Base-by-base conservation (phyloP, 2,888 invertebrate species). In the Dione vanillae region DNA sequence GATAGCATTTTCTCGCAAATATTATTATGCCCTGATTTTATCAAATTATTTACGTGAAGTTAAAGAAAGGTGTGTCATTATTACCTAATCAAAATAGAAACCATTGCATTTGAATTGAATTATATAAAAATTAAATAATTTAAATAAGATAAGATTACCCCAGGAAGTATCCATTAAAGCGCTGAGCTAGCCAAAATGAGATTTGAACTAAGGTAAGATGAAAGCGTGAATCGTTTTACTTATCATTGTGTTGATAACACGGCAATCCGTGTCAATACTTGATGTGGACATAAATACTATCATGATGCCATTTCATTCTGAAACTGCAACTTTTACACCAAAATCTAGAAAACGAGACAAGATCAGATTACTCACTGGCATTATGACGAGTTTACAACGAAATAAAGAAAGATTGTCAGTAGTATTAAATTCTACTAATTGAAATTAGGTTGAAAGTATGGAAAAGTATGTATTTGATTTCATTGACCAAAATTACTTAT, bases 201-300 rank as follows among this genome's bases (percentile, higher is more conserved):
- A 49, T 10, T 12, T n/a, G 2, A 37, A 8, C 1, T 49, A 49
- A 9, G 9, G 0, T 5, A 10, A 16, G 16, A 35, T 54, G 54
- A 9, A 10, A 5, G 54, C 37, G 37, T 37, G 37, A 54, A 37
- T n/a, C 35, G 2, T 49, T 35, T 35, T 35, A 27, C 5, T 54
- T 54, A 54, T 9, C 54, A n/a, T 35, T 54, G n/a, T 54, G n/a
- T n/a, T n/a, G 27, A 35, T 54, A 37, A 54, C 54, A 54, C 35
- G n/a, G 35, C n/a, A n/a, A n/a, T n/a, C n/a, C n/a, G n/a, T n/a
- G n/a, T n/a, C n/a, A n/a, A 35, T 54, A 54, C 54, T 16, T 54
- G 11, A 16, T 12, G 27, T 52, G 11, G 1, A 37, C 37, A 54
- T 16, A 54, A 27, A 54, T 54, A 37, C n/a, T 27, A 8, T 14